phyloP scores from a whole-genome alignment of 2,797 vertebrate species.

The Furcifer pardalis region DNA sequence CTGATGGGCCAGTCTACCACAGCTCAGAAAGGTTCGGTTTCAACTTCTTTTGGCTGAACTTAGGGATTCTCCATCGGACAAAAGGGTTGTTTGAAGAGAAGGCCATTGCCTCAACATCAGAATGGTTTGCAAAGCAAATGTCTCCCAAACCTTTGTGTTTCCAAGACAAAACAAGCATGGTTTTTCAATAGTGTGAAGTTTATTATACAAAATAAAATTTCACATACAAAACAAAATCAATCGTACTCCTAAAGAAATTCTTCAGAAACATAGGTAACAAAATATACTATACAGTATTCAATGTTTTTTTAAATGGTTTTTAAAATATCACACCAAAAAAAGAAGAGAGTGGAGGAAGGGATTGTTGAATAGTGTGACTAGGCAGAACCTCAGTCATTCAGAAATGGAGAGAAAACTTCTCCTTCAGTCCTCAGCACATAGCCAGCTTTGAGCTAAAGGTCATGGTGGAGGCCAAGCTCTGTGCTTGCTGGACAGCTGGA shows the following conservation, averaged over 20 bases:
- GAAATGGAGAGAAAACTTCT: too few relatives aligned
- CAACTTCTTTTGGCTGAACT: too few relatives aligned
- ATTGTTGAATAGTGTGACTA: too few relatives aligned
- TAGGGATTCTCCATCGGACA: too few relatives aligned
- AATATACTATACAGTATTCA: constrained; percentile 12
- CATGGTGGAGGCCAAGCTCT: neutral
- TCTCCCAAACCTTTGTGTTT: neutral
- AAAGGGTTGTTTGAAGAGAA: too few relatives aligned
- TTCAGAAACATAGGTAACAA: neutral
- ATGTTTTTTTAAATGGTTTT: neutral
- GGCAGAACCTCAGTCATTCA: too few relatives aligned
- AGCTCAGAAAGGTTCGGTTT: too few relatives aligned
- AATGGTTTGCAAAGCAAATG: too few relatives aligned
- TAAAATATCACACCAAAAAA: neutral
- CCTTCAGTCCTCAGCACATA: too few relatives aligned
- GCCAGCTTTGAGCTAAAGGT: too few relatives aligned
- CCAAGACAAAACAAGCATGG: neutral
- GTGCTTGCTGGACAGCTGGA: neutral
- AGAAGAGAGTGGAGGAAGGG: neutral
- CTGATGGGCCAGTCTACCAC: too few relatives aligned
- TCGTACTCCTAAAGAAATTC: neutral
- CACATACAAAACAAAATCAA: constrained; percentile 7
- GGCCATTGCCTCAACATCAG: too few relatives aligned
- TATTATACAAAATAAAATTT: constrained; percentile 31
- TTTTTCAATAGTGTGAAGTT: neutral